Percentiles rank a stretch among this genome's conserved stretches.
phyloP scores from a whole-genome alignment of 2,113 vertebrate genomes.

The Thamnophis sirtalis region DNA sequence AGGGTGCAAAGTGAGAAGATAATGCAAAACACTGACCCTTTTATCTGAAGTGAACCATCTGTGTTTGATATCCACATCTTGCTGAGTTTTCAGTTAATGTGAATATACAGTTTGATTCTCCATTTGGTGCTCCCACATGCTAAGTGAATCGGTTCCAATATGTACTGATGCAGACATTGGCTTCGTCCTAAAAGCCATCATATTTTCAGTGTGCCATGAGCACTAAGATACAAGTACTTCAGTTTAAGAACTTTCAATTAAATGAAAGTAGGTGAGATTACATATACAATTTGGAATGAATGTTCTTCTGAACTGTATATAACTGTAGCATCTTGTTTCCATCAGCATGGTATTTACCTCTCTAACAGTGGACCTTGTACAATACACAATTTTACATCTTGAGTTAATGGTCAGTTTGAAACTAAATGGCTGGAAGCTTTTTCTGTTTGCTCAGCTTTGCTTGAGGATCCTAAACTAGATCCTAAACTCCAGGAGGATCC shows the following conservation, averaged over 20 bases:
- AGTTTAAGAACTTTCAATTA: background rate
- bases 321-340: background rate
- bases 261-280: background rate
- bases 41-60: conserved; percentile 57
- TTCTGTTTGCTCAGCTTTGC: background rate
- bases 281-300: background rate
- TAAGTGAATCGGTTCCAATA: conserved; percentile 58
- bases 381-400: background rate
- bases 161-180: conserved; percentile 43
- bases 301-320: background rate
- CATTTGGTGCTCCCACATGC: conserved; percentile 63
- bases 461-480: no score
- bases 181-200: conserved; percentile 41
- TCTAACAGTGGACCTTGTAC: background rate
- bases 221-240: conserved; percentile 43
- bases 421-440: background rate
- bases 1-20: background rate
- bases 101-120: conserved; percentile 62
- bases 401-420: background rate
- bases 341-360: background rate
- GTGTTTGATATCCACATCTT: conserved; percentile 62
- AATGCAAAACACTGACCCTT: conserved; percentile 32
- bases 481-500: no score
- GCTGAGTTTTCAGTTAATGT: conserved; percentile 59
- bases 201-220: conserved; percentile 13